Base-by-base conservation (phyloP, 2,113 vertebrate species). In the Lepus timidus region DNA sequence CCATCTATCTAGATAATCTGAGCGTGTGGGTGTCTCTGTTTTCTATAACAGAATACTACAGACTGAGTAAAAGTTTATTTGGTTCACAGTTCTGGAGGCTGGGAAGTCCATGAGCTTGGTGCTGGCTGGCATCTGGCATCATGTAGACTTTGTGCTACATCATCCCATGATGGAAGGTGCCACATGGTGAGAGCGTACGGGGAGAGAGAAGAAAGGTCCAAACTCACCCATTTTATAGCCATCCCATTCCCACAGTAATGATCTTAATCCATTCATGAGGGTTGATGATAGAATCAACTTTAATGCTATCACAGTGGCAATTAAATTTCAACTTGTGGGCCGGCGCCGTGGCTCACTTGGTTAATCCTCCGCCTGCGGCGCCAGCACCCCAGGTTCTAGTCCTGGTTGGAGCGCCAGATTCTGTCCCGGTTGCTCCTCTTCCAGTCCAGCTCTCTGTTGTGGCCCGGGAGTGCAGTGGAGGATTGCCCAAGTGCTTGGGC, bases 1-100 rank as follows among this genome's bases (percentile, higher is more conserved):
- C 29, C 19, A 44, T 94, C 65, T 91, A 55, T 95, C 82, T 95
- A 51, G 49, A 94, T 64, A 90, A 64, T 11, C 62, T 94, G 61
- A 93, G 68, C 80, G 70, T 85, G 64, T 61, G 25, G 31, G 20
- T 93, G 13, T 44, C n/a, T 88, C 64, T 52, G 29, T 93, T 81
- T 87, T 81, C 84, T 71, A 2, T 64, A 71, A 84, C 19, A 62
- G 67, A 70, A 33, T 84, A 70, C 61, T 31, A 71, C 65, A 93
- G 49, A 44, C 44, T 82, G 31, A 27, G 39, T 73, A 81, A 65
- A 64, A 64, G 9, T 65, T 81, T 67, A 70, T 52, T 82, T 74
- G 27, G 7, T 33, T 82, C 25, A 88, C 82, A 14, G 9, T 88
- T 93, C 44, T 93, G 14, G 14, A 88, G 33, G n/a, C 14, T 74